These are phyloP conservation scores for Nyctibius grandis DNA, from an alignment of 2,797 vertebrate genomes.

Conservation along the genomic window DNA sequence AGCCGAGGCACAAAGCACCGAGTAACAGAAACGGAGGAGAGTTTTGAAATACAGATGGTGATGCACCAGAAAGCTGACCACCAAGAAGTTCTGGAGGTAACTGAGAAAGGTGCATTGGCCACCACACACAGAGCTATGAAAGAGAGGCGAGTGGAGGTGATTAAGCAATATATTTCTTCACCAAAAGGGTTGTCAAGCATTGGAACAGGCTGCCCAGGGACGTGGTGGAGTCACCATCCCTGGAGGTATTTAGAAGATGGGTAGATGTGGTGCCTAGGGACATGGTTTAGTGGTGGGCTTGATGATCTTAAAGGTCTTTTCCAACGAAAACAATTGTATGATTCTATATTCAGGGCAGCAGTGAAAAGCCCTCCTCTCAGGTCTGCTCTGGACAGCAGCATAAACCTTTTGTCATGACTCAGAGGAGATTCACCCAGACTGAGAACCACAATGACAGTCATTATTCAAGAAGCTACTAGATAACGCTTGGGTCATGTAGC, in stretches of 20 bases:
- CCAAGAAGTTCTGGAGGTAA: background rate
- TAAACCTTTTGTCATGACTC: background rate
- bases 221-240: too few species aligned
- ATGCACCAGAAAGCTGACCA: background rate
- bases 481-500: background rate
- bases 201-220: too few species aligned
- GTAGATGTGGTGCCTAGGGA: too few species aligned
- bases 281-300: too few species aligned
- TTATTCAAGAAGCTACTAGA: background rate
- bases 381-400: background rate
- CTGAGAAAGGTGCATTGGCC: background rate
- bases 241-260: too few species aligned
- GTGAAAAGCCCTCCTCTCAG: background rate
- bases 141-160: background rate
- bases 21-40: background rate
- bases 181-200: too few species aligned
- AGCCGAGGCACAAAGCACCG: background rate
- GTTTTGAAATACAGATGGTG: background rate
- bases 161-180: too few species aligned
- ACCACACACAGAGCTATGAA: background rate
- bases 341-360: background rate
- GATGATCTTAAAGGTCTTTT: too few species aligned
- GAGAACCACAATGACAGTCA: rapidly evolving
- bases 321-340: too few species aligned
- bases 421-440: background rate